Evolutionary conservation across 1,140 invertebrate species (phyloP).

Genomic region (Drosophila persimilis): DNA sequence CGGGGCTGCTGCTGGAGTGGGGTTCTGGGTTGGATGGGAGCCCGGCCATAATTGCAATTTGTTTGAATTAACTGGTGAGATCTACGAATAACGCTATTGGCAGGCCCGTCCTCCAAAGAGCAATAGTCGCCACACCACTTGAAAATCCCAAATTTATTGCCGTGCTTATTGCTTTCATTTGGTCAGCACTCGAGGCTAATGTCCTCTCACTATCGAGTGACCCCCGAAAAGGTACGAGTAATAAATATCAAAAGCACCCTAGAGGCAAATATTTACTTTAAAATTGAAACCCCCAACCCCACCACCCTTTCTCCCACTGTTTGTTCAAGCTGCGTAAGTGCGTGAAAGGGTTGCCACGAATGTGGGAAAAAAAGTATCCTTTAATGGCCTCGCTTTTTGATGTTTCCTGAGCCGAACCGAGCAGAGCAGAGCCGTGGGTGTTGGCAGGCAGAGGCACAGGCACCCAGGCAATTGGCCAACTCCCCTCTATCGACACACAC

Average conservation of each 20-base stretch:
- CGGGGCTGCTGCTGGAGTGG: constrained; percentile 3
- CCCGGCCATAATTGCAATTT: constrained; percentile 71
- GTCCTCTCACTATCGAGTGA: constrained; percentile 65
- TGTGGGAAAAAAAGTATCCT: constrained; percentile 46
- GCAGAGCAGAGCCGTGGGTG: constrained; percentile 42
- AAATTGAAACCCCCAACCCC: constrained; percentile 63
- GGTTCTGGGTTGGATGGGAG: constrained; percentile 10
- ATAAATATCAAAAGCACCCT: constrained; percentile 83
- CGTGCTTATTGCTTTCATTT: constrained; percentile 63
- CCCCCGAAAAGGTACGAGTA: constrained; percentile 48
- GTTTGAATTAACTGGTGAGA: constrained; percentile 60
- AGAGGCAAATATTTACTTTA: constrained; percentile 82
- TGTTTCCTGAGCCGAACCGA: constrained; percentile 43
- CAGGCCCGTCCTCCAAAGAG: constrained; percentile 22
- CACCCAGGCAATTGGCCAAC: constrained; percentile 35
- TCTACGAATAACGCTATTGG: constrained; percentile 35
- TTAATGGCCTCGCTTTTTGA: constrained; percentile 74
- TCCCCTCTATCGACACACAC: constrained; percentile 29
- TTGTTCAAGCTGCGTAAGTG: constrained; percentile 71
- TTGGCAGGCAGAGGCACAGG: constrained; percentile 25
- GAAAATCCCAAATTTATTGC: constrained; percentile 65
- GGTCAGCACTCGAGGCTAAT: constrained; percentile 59
- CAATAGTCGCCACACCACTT: constrained; percentile 28
- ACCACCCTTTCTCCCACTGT: constrained; percentile 30
- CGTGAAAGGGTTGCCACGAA: constrained; percentile 69